Evolutionary conservation across 2,113 vertebrate genomes (phyloP).

Genomic region (Porphyrio hochstetteri): DNA sequence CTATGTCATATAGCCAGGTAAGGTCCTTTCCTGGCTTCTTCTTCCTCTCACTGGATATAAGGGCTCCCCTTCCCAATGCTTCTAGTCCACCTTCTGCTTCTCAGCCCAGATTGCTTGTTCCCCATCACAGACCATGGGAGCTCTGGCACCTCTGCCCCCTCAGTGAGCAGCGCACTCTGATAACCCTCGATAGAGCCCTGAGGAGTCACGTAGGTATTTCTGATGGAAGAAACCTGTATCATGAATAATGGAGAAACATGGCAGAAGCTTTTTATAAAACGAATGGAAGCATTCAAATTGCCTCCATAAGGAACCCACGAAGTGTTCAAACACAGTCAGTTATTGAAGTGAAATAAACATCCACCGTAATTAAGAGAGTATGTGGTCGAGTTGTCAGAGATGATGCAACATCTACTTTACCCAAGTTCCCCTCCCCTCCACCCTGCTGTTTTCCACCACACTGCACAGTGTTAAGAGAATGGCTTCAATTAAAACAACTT

Average conservation of each 20-base stretch:
- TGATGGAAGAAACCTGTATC: conserved; percentile 46
- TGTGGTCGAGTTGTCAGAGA: not conserved
- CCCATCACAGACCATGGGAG: not conserved
- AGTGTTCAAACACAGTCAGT: not conserved
- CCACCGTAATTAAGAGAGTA: fast-evolving
- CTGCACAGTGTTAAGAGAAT: not conserved
- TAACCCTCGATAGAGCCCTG: fast-evolving
- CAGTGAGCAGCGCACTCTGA: fast-evolving
- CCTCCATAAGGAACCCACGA: not conserved
- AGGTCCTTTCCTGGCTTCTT: not conserved
- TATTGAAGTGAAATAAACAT: not conserved
- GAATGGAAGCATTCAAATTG: not conserved
- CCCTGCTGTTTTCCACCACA: not conserved
- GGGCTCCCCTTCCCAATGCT: not conserved
- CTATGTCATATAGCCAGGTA: not conserved
- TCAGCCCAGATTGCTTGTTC: not conserved
- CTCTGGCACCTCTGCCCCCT: not conserved
- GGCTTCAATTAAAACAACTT: not conserved
- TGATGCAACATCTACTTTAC: not conserved
- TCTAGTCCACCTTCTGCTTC: not conserved
- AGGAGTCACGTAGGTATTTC: not conserved
- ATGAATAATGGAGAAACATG: conserved; percentile 44
- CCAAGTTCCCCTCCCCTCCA: not conserved
- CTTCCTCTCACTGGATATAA: not conserved
- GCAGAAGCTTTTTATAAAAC: not conserved